A percentile compares a stretch with the other conserved stretches of the same genome.
These are phyloP conservation scores for Aleiodes testaceus DNA, from an alignment of 2,888 invertebrate species.

Conservation along the genomic window DNA sequence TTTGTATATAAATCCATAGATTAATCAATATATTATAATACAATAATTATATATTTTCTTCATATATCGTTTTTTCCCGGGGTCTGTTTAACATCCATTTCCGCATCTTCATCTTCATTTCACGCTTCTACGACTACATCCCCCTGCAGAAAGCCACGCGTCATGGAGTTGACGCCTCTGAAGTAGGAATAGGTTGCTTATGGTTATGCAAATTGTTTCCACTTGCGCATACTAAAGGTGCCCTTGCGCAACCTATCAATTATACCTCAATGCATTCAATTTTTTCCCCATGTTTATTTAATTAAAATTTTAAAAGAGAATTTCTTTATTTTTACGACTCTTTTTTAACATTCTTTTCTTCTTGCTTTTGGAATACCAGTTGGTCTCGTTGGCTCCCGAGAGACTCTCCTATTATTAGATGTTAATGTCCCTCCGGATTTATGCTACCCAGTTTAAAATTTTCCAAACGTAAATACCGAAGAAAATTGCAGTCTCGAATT, in stretches of 20 bases:
- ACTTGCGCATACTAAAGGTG: neutral
- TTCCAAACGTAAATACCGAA: constrained; percentile 2
- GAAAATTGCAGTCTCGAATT: neutral
- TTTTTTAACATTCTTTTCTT: neutral
- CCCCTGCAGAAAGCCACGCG: constrained; percentile 28
- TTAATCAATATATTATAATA: too few species aligned
- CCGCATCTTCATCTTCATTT: neutral
- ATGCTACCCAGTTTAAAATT: constrained; percentile 17
- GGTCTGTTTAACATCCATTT: neutral
- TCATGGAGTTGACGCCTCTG: constrained; percentile 32
- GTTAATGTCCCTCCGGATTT: constrained; percentile 52
- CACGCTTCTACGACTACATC: constrained; percentile 10
- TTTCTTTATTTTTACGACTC: neutral
- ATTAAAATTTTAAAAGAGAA: neutral
- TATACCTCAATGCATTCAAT: constrained; percentile 2
- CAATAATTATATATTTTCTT: too few species aligned
- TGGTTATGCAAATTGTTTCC: constrained; percentile 49
- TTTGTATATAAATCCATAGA: too few species aligned
- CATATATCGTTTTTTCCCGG: too few species aligned
- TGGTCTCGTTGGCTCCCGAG: constrained; percentile 63
- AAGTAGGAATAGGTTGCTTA: constrained; percentile 46
- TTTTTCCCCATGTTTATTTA: neutral
- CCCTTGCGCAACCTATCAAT: neutral
- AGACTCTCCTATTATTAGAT: constrained; percentile 69
- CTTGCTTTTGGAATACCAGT: constrained; percentile 28